Evolutionary conservation across 2,888 invertebrate genomes (phyloP).

Genomic region (Synergus japonicus): DNA sequence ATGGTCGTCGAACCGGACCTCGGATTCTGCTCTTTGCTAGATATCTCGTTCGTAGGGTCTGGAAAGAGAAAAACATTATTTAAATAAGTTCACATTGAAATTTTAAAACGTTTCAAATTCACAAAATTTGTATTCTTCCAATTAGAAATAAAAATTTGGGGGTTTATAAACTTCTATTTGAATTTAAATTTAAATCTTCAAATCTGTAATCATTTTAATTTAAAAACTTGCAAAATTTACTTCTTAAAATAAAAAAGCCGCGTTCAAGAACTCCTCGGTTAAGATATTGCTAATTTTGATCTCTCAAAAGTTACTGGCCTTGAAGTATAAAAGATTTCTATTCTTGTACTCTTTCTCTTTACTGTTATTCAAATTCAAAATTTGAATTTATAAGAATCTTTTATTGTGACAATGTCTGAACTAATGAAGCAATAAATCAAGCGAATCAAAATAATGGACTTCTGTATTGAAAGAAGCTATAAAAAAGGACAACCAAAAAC

Average conservation of each 20-base stretch:
- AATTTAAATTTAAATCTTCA: background rate
- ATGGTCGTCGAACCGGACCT: constrained; percentile 50
- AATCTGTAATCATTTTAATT: background rate
- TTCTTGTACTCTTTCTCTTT: background rate
- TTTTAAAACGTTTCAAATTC: background rate
- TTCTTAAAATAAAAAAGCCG: background rate
- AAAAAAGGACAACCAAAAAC: background rate
- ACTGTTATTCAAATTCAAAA: background rate
- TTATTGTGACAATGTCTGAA: background rate
- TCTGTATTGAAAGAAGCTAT: background rate
- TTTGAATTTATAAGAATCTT: background rate
- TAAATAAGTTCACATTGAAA: too few species aligned
- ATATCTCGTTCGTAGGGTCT: constrained; percentile 58
- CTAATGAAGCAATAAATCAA: background rate
- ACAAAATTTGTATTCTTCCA: too few species aligned
- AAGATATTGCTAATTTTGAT: background rate
- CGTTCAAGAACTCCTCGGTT: background rate
- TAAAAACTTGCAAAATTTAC: background rate
- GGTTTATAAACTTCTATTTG: too few species aligned
- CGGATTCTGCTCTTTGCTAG: constrained; percentile 46
- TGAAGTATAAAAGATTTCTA: background rate
- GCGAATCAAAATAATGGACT: background rate
- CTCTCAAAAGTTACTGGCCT: background rate
- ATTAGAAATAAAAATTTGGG: too few species aligned
- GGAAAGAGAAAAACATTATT: constrained; percentile 42